Evolutionary conservation across 2,888 invertebrate species (phyloP).

Genomic region (Choreutis nemorana): DNA sequence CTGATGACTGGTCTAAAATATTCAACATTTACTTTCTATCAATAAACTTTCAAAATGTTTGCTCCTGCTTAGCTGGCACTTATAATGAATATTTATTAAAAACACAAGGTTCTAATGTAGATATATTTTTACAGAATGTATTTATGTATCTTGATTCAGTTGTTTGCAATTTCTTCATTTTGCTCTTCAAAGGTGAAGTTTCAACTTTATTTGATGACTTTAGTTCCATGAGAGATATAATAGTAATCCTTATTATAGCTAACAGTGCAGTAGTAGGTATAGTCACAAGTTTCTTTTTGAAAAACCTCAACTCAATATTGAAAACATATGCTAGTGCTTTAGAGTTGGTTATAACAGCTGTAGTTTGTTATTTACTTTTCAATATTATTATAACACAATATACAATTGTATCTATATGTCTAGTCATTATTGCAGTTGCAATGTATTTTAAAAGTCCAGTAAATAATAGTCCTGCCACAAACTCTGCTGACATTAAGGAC

Average conservation of each 20-base stretch:
- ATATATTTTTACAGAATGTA: slow-evolving; percentile 92
- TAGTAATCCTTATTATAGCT: slow-evolving; percentile 81
- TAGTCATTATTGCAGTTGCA: slow-evolving; percentile 84
- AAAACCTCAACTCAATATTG: slow-evolving; percentile 91
- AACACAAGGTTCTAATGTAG: slow-evolving; percentile 81
- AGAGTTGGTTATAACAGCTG: slow-evolving; percentile 89
- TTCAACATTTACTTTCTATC: slow-evolving; percentile 70
- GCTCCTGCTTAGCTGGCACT: slow-evolving; percentile 94
- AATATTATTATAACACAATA: slow-evolving; percentile 84
- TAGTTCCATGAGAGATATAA: slow-evolving; percentile 67
- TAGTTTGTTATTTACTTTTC: slow-evolving; percentile 86
- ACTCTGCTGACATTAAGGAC: slow-evolving; percentile 19
- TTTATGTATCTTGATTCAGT: slow-evolving; percentile 97
- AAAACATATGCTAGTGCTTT: slow-evolving; percentile 96
- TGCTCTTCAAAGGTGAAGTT: slow-evolving; percentile 73
- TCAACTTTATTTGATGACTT: slow-evolving; percentile 67
- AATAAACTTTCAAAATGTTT: slow-evolving; percentile 81
- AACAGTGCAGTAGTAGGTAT: slow-evolving; percentile 94
- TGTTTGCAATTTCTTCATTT: slow-evolving; percentile 82
- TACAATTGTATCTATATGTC: slow-evolving; percentile 80
- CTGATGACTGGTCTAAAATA: slow-evolving; percentile 39
- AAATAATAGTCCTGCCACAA: slow-evolving; percentile 43
- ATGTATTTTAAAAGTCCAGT: slow-evolving; percentile 93
- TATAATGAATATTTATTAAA: slow-evolving; percentile 95
- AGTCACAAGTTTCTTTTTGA: slow-evolving; percentile 91